phyloP scores from a whole-genome alignment of 2,113 vertebrate species.

The Triplophysa dalaica region DNA sequence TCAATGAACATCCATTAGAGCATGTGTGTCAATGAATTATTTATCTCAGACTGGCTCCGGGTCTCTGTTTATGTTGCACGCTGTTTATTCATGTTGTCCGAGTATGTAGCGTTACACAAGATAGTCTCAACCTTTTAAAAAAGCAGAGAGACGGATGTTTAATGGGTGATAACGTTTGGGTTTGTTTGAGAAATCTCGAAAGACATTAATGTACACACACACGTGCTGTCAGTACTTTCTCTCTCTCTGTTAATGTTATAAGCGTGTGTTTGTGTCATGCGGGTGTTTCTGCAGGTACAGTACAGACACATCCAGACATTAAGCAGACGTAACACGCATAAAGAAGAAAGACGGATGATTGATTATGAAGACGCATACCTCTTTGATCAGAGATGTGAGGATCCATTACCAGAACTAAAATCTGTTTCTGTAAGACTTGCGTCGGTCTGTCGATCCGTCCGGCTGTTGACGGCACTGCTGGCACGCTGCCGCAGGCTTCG shows the following conservation, averaged over 20 bases:
- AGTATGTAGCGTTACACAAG: not conserved
- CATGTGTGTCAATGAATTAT: conserved; percentile 13
- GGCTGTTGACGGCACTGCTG: conserved; percentile 14
- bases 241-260: not conserved
- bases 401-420: conserved; percentile 10
- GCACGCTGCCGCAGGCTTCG: conserved; percentile 34
- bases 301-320: conserved; percentile 2
- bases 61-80: not conserved
- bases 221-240: not conserved
- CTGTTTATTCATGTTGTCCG: conserved; percentile 5
- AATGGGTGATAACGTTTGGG: not conserved
- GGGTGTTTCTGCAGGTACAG: not conserved
- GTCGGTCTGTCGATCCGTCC: not conserved
- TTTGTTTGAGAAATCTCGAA: not conserved
- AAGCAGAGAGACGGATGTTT: not conserved
- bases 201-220: not conserved
- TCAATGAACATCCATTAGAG: conserved; percentile 4
- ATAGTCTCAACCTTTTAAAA: not conserved
- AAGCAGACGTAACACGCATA: conserved; percentile 11
- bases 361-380: not conserved
- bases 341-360: conserved; percentile 3
- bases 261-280: not conserved
- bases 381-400: conserved; percentile 40
- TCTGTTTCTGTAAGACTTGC: not conserved
- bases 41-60: not conserved